These are phyloP conservation scores for Rana temporaria DNA, from an alignment of 2,113 vertebrate species.

Conservation along the genomic window DNA sequence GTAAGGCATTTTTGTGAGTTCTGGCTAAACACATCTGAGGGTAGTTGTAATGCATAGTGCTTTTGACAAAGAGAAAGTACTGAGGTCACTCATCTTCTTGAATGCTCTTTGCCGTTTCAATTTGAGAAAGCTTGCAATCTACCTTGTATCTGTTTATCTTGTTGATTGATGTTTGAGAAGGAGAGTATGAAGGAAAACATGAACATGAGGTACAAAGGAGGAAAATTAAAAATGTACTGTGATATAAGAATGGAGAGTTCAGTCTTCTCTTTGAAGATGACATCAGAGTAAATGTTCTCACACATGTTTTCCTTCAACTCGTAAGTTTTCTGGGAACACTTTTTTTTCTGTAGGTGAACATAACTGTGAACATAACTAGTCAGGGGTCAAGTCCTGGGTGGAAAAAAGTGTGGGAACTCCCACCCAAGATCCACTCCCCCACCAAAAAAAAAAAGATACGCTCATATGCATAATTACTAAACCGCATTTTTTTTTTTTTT, in stretches of 20 bases:
- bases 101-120: constrained; percentile 44
- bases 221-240: constrained; percentile 19
- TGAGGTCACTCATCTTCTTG: constrained; percentile 51
- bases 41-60: constrained; percentile 23
- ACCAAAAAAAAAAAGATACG: no score
- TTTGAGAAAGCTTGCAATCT: constrained; percentile 47
- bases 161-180: constrained; percentile 47
- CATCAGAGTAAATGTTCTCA: neutral
- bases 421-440: no score
- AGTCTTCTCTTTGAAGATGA: constrained; percentile 11
- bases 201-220: constrained; percentile 23
- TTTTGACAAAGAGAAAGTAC: constrained; percentile 13
- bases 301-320: no score
- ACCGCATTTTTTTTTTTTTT: no score
- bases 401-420: no score
- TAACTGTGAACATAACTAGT: no score
- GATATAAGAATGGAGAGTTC: neutral
- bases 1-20: neutral
- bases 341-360: no score
- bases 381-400: no score
- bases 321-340: no score
- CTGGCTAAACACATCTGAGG: constrained; percentile 5
- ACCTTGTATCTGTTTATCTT: constrained; percentile 40
- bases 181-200: constrained; percentile 11
- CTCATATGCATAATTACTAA: no score